These are phyloP conservation scores for Microplitis demolitor DNA, from an alignment of 1,140 invertebrate genomes.

Conservation along the genomic window DNA sequence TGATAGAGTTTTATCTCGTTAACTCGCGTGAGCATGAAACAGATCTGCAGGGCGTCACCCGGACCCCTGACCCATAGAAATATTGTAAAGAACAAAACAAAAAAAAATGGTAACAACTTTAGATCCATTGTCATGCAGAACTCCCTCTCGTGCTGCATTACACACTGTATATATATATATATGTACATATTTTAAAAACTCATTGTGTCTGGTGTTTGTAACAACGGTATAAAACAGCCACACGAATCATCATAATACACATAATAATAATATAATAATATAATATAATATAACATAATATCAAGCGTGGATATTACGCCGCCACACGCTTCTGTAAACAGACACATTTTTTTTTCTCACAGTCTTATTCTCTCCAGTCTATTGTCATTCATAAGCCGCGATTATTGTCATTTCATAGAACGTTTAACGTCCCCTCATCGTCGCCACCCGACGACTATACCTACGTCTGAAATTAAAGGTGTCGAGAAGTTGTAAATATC, in stretches of 20 bases:
- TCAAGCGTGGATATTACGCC: constrained; percentile 26
- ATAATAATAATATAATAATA: no score
- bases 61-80: constrained; percentile 45
- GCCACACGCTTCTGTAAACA: constrained; percentile 25
- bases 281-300: constrained; percentile 17
- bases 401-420: constrained; percentile 12
- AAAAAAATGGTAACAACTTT: constrained; percentile 21
- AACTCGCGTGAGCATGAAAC: constrained; percentile 25
- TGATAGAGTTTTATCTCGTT: constrained; percentile 25
- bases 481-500: neutral
- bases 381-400: neutral
- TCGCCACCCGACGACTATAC: neutral
- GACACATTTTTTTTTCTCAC: constrained; percentile 22
- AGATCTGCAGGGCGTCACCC: constrained; percentile 43
- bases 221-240: constrained; percentile 15
- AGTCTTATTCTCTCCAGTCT: neutral
- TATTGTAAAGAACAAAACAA: constrained; percentile 23
- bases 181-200: neutral
- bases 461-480: neutral
- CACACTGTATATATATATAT: neutral
- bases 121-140: constrained; percentile 24
- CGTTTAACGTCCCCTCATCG: neutral
- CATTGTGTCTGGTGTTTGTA: constrained; percentile 21
- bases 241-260: neutral
- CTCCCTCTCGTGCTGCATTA: neutral